These are phyloP conservation scores for Hydrotaea diabolus DNA, from an alignment of 2,888 invertebrate species.

Conservation along the genomic window DNA sequence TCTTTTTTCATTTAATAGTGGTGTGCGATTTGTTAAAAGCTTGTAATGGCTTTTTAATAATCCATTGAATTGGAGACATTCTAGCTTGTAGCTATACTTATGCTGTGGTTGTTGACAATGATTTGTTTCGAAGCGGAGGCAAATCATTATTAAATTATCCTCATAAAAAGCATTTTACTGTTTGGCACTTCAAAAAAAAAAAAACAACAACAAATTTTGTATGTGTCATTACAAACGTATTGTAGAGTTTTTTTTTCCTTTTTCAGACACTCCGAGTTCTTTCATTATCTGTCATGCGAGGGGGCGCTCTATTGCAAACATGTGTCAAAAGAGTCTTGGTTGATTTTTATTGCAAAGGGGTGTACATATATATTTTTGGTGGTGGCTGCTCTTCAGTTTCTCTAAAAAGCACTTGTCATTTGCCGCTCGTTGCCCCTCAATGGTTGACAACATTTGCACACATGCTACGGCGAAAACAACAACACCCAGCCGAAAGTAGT, in stretches of 20 bases:
- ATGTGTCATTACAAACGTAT: slow-evolving; percentile 30
- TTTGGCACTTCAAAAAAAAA: slow-evolving; percentile 39
- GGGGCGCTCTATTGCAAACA: slow-evolving; percentile 31
- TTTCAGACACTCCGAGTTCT: neutral
- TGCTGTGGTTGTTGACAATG: no score
- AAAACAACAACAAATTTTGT: neutral
- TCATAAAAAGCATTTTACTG: slow-evolving; percentile 62
- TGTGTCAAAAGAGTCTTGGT: slow-evolving; percentile 45
- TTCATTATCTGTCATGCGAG: slow-evolving; percentile 30
- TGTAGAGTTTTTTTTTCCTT: neutral
- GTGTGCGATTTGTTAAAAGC: slow-evolving; percentile 17
- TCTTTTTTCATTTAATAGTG: neutral
- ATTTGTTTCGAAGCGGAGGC: neutral
- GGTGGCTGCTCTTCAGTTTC: neutral
- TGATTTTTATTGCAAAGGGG: slow-evolving; percentile 32
- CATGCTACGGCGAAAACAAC: slow-evolving; percentile 54
- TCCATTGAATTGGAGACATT: slow-evolving; percentile 44
- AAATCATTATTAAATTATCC: slow-evolving; percentile 63
- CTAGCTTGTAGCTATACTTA: neutral
- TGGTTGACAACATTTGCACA: slow-evolving; percentile 57
- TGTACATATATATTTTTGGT: neutral
- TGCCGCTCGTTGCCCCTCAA: neutral
- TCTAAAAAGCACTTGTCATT: slow-evolving; percentile 60
- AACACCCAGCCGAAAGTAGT: neutral
- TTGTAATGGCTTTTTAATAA: slow-evolving; percentile 66